Base-by-base conservation (phyloP, 92 coral and sea anemone species). In the Porites divaricata region DNA sequence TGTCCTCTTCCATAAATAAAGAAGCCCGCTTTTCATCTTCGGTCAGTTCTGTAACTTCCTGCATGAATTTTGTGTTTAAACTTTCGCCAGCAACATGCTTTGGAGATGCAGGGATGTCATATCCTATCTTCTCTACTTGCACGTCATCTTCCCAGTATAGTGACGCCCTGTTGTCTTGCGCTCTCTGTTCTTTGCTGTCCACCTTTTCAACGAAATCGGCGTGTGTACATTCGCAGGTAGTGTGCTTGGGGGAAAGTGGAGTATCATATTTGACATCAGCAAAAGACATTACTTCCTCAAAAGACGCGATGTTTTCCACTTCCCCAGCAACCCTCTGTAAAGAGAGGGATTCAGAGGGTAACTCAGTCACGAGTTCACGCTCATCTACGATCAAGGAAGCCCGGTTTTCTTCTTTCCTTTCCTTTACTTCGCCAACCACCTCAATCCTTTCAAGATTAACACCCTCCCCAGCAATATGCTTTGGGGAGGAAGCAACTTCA, bases 11-110 rank as follows among this genome's bases (percentile, higher is more conserved):
- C 12, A 70, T 24, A 51, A 68, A 75, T 22, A 75, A 4, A 14
- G 79, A 75, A 1, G 79, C 51, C 1, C 79, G 49, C 51, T 80
- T 67, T 57, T 25, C 75, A 56, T 28, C 22, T 16, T 75, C 67
- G 76, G 28, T 28, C 17, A 24, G 63, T 26, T 62, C 77, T 22
- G 24, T 56, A 59, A 77, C 78, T 61, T 86, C 64, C 61, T 86
- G 74, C 24, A 71, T 52, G 62, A 70, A 22, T 8, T 81, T 74
- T 20, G 75, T 67, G 24, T 70, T 20, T 26, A 41, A 70, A 71
- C 67, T 61, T 70, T 86, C 80, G 20, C 79, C 78, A 2, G 85
- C 84, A 9, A 78, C 58, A 23, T 86, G 84, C 41, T 63, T 76
- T 6, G 84, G 89, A 21, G 89, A 86, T 54, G n/a, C n/a, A n/a